These are phyloP conservation scores for Diabrotica undecimpunctata DNA, from an alignment of 1,140 invertebrate genomes.

Conservation along the genomic window DNA sequence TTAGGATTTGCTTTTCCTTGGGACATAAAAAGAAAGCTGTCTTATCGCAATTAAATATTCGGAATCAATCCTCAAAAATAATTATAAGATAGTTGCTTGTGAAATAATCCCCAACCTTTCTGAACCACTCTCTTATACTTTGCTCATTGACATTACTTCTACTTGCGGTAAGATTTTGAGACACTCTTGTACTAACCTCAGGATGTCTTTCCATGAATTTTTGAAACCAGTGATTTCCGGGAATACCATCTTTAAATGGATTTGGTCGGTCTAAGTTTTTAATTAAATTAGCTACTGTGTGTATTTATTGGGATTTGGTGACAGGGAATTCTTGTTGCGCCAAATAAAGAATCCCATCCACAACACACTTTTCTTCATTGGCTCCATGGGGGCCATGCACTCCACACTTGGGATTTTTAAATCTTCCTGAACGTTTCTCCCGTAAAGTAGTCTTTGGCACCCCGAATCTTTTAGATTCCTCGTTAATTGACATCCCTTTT, in stretches of 20 bases:
- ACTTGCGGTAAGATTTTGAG: slow-evolving; percentile 9
- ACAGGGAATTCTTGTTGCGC: slow-evolving; percentile 25
- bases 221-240: slow-evolving; percentile 20
- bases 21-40: slow-evolving; percentile 42
- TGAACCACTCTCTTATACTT: slow-evolving; percentile 35
- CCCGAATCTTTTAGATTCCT: slow-evolving; percentile 3
- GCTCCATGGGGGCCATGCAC: not conserved
- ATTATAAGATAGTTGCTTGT: slow-evolving; percentile 31
- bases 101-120: slow-evolving; percentile 34
- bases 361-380: slow-evolving; percentile 15
- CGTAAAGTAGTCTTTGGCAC: slow-evolving; percentile 8
- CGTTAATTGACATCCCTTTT: not conserved
- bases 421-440: slow-evolving; percentile 5
- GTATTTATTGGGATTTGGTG: slow-evolving; percentile 26
- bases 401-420: slow-evolving; percentile 5
- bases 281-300: slow-evolving; percentile 21
- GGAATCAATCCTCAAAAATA: slow-evolving; percentile 33
- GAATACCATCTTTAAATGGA: slow-evolving; percentile 23
- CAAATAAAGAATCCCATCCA: slow-evolving; percentile 12
- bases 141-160: slow-evolving; percentile 9
- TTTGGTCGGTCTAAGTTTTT: slow-evolving; percentile 19
- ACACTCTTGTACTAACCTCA: not conserved
- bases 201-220: slow-evolving; percentile 18
- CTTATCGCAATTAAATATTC: slow-evolving; percentile 48
- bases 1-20: slow-evolving; percentile 38